Conservation (phyloP, 2,797 vertebrate species). For the Propithecus perrieri region DNA sequence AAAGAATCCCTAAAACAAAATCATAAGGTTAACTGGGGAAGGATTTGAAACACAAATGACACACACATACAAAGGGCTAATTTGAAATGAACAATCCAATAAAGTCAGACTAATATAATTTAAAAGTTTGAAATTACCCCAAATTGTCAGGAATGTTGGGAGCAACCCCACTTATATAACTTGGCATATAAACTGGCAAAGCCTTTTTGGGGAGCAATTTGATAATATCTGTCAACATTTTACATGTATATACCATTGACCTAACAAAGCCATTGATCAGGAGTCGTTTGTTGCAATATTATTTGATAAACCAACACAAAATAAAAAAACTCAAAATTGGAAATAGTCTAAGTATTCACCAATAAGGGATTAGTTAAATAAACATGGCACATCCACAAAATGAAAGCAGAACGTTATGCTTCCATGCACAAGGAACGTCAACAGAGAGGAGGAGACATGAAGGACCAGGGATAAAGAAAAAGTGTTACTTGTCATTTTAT, state of each 20-base stretch:
- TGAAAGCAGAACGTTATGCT: neutral
- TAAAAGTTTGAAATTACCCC: neutral
- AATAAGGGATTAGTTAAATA: neutral
- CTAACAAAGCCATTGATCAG: neutral
- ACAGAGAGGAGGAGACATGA: neutral
- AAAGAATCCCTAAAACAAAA: conserved; percentile 32
- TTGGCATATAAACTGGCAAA: neutral
- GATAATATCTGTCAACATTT: neutral
- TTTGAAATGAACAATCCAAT: neutral
- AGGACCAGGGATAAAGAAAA: neutral
- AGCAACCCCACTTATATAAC: neutral
- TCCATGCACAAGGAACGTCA: neutral
- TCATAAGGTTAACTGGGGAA: neutral
- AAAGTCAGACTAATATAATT: neutral
- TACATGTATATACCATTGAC: neutral
- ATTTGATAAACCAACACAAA: conserved; percentile 6
- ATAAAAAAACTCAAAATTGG: neutral
- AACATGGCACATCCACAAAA: neutral
- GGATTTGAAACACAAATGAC: neutral
- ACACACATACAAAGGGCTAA: neutral
- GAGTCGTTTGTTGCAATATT: neutral
- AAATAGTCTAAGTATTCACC: neutral
- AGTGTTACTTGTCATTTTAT: neutral
- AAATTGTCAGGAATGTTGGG: neutral
- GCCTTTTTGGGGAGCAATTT: neutral